Evolutionary conservation across 2,113 vertebrate species (phyloP), one percentile per base, ranked within the genome.

Genomic region (Myrmophylax atrothorax): DNA sequence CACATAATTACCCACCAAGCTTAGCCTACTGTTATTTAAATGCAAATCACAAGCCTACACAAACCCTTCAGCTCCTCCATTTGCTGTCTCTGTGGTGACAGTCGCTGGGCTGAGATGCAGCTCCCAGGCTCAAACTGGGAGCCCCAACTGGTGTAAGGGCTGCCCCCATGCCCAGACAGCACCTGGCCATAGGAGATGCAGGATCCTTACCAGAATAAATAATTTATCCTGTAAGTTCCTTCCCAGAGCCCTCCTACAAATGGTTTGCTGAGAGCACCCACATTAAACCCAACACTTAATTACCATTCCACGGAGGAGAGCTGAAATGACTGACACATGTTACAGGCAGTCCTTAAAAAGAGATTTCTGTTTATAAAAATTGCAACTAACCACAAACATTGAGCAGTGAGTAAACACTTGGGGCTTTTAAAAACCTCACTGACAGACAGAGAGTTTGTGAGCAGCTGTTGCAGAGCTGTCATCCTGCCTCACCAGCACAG

Each of bases 361-460:
- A 53, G n/a, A 50, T 58, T 79, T 89, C 26, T 92, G 79, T 90
- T 90, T 90, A 86, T 44, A 94, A 90, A 90, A 88, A 82, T 23
- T 14, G 53, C 76, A 59, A 53, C 76, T 63, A 84, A 69, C 68
- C 86, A 47, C 94, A 89, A 80, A 69, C 18, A 53, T 0, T 85
- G 59, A 76, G 70, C 70, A 84, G 55, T 0, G 3, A 67, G 76
- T 42, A 74, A 92, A 92, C 56, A 78, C 63, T 74, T 6, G 1
- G 35, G 42, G 91, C 47, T 78, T 92, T 74, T 75, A 37, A 93
- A 95, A 90, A 31, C 69, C 80, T 70, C 89, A 10, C 19, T 2
- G 33, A 80, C 77, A 91, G 84, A 80, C 74, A 76, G 62, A 42
- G 53, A 37, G 80, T 55, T 49, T 49, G 75, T 50, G n/a, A 88